Percentiles rank a stretch among this genome's conserved stretches.
Conservation (phyloP, 2,797 vertebrate genomes). For the Falco berigora region DNA sequence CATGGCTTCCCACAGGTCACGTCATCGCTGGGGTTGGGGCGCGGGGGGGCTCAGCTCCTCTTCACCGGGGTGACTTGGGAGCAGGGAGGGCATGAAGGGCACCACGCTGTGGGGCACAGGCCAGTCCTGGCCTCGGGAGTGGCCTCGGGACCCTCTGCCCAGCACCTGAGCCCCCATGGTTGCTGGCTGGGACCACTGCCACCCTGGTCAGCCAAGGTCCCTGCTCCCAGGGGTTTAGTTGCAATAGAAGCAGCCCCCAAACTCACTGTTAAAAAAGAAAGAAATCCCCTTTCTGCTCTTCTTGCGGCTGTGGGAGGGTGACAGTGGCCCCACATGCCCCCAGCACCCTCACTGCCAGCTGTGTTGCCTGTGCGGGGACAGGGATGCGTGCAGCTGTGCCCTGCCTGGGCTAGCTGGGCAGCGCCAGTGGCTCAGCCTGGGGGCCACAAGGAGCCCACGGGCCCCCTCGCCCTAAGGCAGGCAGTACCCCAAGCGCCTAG, state of each 20-base stretch:
- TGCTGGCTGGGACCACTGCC: neutral
- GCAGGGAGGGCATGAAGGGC: neutral
- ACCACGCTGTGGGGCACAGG: accelerated
- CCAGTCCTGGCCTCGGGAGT: neutral
- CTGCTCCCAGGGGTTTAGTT: neutral
- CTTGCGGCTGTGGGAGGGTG: neutral
- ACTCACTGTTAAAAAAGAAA: neutral
- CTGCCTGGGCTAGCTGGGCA: neutral
- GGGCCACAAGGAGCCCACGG: neutral
- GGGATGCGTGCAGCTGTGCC: neutral
- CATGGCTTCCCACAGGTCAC: slow-evolving; percentile 48
- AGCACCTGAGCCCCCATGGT: accelerated
- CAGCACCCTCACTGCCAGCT: neutral
- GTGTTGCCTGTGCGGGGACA: neutral
- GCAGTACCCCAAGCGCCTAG: neutral
- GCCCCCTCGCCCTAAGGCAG: neutral
- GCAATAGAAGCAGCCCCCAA: neutral
- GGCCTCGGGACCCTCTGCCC: neutral
- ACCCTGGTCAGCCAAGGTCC: too few species aligned
- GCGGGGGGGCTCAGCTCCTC: neutral
- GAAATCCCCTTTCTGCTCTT: neutral
- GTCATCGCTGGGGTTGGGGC: neutral
- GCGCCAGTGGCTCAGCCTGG: neutral
- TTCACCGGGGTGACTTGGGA: neutral
- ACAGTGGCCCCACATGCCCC: accelerated